phyloP scores from a whole-genome alignment of 2,888 invertebrate genomes.

The Nephrotoma flavescens region DNA sequence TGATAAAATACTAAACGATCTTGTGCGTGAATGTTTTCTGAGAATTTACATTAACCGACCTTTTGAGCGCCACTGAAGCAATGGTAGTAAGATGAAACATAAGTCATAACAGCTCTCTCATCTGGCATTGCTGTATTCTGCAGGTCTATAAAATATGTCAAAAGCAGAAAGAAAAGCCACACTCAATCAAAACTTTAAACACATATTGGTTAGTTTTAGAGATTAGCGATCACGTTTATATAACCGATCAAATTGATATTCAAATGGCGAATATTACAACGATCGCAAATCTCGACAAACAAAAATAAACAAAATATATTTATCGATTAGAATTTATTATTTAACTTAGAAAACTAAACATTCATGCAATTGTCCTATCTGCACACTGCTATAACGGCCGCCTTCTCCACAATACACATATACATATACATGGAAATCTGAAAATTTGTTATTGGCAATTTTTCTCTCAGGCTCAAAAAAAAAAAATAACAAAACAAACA shows the following conservation, averaged over 20 bases:
- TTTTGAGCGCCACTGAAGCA: constrained; percentile 99
- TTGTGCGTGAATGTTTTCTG: not conserved
- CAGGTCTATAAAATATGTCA: constrained; percentile 27
- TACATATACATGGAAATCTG: not conserved
- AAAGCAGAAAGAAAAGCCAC: constrained; percentile 1
- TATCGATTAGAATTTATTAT: not conserved
- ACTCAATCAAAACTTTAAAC: constrained; percentile 1
- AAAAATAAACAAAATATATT: not conserved
- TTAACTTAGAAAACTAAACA: not conserved
- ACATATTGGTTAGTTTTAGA: not conserved
- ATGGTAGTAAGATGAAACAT: constrained; percentile 99
- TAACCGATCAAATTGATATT: constrained; percentile 7
- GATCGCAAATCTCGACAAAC: constrained; percentile 10
- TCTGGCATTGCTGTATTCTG: constrained; percentile 97
- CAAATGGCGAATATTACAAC: not conserved
- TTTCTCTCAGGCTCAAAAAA: not conserved
- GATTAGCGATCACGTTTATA: constrained; percentile 7
- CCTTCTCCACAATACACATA: not conserved
- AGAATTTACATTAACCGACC: constrained; percentile 46
- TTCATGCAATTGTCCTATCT: not conserved
- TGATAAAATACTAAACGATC: not conserved
- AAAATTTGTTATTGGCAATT: not conserved
- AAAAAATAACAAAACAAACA: not conserved
- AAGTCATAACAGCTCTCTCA: constrained; percentile 99
- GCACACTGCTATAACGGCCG: not conserved